Evolutionary conservation across 2,113 vertebrate species (phyloP), one percentile per base, ranked within the genome.

Genomic region (Blennius ocellaris): DNA sequence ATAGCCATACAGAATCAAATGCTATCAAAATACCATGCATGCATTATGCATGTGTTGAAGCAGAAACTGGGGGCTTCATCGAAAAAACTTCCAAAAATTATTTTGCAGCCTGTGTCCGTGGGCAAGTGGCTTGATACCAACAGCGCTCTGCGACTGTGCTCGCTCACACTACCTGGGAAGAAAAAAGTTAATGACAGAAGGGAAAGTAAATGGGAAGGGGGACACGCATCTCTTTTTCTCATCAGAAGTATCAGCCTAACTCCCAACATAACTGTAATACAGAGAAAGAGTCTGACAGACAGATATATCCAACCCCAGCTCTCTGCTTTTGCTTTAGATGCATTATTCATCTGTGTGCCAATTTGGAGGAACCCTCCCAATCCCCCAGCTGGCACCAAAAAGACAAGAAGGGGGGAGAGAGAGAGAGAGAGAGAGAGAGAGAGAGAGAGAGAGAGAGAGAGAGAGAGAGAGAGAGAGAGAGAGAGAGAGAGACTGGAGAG

Each of bases 291-390:
- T 71, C 72, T 87, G 88, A 89, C 91, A 91, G 86, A 84, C 84
- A 89, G 75, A 87, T 79, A 85, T 69, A 91, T 83, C 86, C 85
- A 89, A 86, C 83, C 76, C 73, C 66, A 73, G 87, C 80, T 82
- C 82, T 81, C 76, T 73, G 78, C 87, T 69, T 90, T 85, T 81
- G 80, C 87, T 83, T 91, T 73, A 90, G 89, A 91, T 91, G 87
- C 91, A 91, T 92, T 90, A 92, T 92, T 92, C 90, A 92, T 90
- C 86, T 84, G 85, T 84, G 91, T 92, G 91, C 91, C 86, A 90
- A 92, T 92, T 91, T 92, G 87, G 88, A 92, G 78, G 82, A 92
- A 84, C 83, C 88, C 88, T 89, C 88, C 86, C 86, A 83, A 78
- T 87, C 89, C 82, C 85, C 75, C 82, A 76, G 77, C 82, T 78